Conservation (phyloP, 1,140 invertebrate genomes). For the Camponotus vicinus region DNA sequence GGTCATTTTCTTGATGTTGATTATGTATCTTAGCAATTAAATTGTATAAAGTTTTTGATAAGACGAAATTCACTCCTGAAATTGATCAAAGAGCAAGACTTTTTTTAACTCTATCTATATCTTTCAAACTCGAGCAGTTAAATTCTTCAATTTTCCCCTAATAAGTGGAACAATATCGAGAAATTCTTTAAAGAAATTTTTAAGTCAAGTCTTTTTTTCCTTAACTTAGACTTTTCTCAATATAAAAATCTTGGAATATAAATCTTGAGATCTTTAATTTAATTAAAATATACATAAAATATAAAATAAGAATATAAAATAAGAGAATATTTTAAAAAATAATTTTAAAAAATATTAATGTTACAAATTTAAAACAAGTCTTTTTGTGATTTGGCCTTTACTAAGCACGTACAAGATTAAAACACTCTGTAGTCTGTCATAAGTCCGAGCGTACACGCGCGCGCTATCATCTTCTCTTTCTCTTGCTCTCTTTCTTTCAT, state of each 20-base stretch:
- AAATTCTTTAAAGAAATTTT: background rate
- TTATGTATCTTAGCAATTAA: background rate
- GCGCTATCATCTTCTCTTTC: background rate
- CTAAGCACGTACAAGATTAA: background rate
- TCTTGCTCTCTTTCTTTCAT: background rate
- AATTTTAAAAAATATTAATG: background rate
- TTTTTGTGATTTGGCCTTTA: background rate
- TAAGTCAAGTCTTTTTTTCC: background rate
- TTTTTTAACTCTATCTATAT: background rate
- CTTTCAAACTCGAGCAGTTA: background rate
- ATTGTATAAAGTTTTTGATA: background rate
- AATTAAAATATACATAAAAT: background rate
- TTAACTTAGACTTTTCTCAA: background rate
- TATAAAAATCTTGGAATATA: no score
- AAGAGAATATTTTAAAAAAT: background rate
- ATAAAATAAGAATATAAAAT: background rate
- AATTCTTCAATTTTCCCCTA: background rate
- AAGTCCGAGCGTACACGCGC: conserved; percentile 30
- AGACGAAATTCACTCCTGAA: background rate
- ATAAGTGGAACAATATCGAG: background rate
- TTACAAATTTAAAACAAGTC: background rate
- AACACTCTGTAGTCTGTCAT: conserved; percentile 6
- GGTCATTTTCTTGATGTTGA: no score
- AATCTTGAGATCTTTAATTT: background rate
- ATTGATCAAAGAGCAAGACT: background rate